Evolutionary conservation across 2,113 vertebrate genomes (phyloP).

Genomic region (Sapajus apella): DNA sequence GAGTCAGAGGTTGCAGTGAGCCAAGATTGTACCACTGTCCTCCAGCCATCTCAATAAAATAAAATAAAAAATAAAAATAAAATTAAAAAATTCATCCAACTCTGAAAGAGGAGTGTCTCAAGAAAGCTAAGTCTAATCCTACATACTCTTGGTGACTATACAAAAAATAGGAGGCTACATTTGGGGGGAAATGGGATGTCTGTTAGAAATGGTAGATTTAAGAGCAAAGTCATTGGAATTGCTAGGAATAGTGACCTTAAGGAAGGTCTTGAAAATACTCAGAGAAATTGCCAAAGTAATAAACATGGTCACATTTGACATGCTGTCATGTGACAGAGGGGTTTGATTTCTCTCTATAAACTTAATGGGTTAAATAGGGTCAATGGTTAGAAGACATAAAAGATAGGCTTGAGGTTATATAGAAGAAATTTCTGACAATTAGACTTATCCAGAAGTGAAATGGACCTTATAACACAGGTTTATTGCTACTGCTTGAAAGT

Average conservation of each 20-base stretch:
- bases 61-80: too few species aligned
- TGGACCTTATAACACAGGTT: not conserved
- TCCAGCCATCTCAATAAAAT: too few species aligned
- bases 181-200: not conserved
- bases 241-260: not conserved
- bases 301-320: not conserved
- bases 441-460: not conserved
- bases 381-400: not conserved
- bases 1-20: too few species aligned
- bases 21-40: too few species aligned
- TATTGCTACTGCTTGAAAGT: not conserved
- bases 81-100: not conserved
- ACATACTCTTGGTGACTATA: not conserved
- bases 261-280: not conserved
- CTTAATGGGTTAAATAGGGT: not conserved
- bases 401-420: not conserved
- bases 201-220: not conserved
- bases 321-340: not conserved
- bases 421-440: slow-evolving; percentile 23
- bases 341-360: not conserved
- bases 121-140: not conserved
- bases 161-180: not conserved
- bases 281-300: not conserved
- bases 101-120: not conserved
- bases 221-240: not conserved